These are phyloP conservation scores for Hyphantria cunea DNA, from an alignment of 1,140 invertebrate genomes.

Conservation along the genomic window DNA sequence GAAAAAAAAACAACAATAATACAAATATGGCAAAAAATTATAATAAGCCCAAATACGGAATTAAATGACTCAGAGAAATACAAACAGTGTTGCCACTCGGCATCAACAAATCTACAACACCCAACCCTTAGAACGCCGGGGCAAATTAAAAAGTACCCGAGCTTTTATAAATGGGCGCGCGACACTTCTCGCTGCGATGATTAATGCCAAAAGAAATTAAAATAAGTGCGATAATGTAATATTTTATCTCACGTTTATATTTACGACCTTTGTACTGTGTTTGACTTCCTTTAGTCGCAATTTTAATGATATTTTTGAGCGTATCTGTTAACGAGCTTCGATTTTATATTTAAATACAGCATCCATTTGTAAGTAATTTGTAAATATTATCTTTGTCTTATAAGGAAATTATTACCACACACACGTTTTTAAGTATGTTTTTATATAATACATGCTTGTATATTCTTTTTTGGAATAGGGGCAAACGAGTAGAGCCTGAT, in stretches of 20 bases:
- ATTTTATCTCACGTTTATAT: conserved; percentile 65
- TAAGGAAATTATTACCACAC: too few relatives aligned
- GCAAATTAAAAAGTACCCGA: conserved; percentile 62
- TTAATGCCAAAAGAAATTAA: conserved; percentile 73
- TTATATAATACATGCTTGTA: too few relatives aligned
- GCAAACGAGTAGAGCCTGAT: too few relatives aligned
- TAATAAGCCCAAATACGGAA: too few relatives aligned
- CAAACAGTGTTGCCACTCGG: conserved; percentile 25
- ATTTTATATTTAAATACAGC: background rate
- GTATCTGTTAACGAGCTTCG: conserved; percentile 1
- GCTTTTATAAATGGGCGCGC: conserved; percentile 48
- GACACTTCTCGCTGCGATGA: conserved; percentile 56
- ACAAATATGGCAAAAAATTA: too few relatives aligned
- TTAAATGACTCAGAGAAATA: background rate
- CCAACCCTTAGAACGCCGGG: conserved; percentile 53
- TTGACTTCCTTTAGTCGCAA: conserved; percentile 35
- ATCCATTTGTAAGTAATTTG: background rate
- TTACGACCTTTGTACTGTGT: conserved; percentile 45
- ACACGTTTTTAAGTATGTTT: too few relatives aligned
- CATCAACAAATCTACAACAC: conserved; percentile 31
- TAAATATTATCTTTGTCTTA: too few relatives aligned
- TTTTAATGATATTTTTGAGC: conserved; percentile 31
- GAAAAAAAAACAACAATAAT: too few relatives aligned
- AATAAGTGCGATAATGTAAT: conserved; percentile 70
- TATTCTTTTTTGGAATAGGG: too few relatives aligned